Evolutionary conservation across 2,888 invertebrate species (phyloP), one percentile per base, ranked within the genome.

Genomic region (Synergus itoensis): DNA sequence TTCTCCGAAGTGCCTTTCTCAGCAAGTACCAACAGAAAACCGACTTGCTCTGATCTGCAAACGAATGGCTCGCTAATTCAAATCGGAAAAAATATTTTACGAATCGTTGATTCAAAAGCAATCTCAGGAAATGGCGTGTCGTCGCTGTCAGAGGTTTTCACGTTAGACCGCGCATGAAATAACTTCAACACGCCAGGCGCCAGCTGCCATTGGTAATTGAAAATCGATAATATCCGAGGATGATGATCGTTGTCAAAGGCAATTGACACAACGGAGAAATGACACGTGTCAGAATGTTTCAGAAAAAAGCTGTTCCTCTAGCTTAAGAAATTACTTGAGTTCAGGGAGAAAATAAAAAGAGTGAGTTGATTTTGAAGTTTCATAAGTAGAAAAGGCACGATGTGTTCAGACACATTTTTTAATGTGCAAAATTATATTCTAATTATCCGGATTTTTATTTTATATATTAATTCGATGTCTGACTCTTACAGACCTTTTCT

Each of bases 1-100:
- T 82, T 18, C 0, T 41, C 18, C 11, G 3, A 41, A 65, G 65
- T 65, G 41, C 40, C 78, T 82, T 82, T 83, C 80, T 82, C 76
- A 28, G 28, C 28, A 28, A 28, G 53, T 16, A 73, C 77, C 67
- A 57, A 63, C n/a, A 41, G 77, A 62, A 77, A 76, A 80, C 76
- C 69, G 28, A 63, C 79, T 77, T 40, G 9, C n/a, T 65, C 41
- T 11, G n/a, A 65, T 65, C 41, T 41, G 41, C 11, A 18, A 65
- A 65, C n/a, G n/a, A 5, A n/a, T 9, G 3, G 4, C 11, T 43
- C 7, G 4, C 43, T 67, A 21, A 67, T 28, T 8, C 21, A 67
- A 45, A 45, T 67, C 73, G 53, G 36, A 73, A 73, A 73, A 73
- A 48, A 53, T 73, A 73, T 73, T 53, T 53, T 73, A 48, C 53